phyloP scores from a whole-genome alignment of 2,888 invertebrate species.

The Ectobius pallidus region DNA sequence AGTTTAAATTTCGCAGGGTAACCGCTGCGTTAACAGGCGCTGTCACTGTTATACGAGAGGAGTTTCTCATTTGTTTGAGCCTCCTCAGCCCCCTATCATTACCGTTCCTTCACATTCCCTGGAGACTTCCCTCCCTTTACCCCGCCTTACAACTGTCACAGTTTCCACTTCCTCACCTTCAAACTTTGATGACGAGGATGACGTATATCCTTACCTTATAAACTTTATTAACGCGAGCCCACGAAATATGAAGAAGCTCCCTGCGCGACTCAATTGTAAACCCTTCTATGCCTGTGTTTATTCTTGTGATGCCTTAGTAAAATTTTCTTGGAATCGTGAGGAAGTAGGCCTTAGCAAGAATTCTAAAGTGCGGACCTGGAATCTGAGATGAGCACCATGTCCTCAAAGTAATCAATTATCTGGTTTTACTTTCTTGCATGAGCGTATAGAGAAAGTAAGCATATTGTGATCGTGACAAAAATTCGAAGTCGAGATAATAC shows the following conservation, averaged over 20 bases:
- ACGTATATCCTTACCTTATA: neutral
- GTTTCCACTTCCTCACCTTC: neutral
- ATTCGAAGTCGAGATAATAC: too few relatives aligned
- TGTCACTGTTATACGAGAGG: too few relatives aligned
- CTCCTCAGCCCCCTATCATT: neutral
- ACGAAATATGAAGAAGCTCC: neutral
- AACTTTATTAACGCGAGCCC: neutral
- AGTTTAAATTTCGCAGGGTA: neutral
- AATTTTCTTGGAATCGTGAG: too few relatives aligned
- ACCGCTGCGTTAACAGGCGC: neutral
- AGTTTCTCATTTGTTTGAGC: too few relatives aligned
- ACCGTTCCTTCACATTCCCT: neutral
- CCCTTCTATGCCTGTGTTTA: neutral
- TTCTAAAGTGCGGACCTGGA: too few relatives aligned
- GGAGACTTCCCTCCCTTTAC: neutral
- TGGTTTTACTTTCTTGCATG: too few relatives aligned
- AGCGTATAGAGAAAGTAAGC: too few relatives aligned
- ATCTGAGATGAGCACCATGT: too few relatives aligned
- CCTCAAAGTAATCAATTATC: too few relatives aligned
- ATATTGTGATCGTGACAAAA: too few relatives aligned
- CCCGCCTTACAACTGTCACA: neutral
- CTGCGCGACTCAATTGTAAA: neutral
- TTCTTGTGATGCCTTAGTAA: too few relatives aligned
- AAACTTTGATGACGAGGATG: conserved; percentile 18
- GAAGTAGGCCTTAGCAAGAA: too few relatives aligned